Evolutionary conservation across 2,113 vertebrate genomes (phyloP).

Genomic region (Elephantulus edwardii): DNA sequence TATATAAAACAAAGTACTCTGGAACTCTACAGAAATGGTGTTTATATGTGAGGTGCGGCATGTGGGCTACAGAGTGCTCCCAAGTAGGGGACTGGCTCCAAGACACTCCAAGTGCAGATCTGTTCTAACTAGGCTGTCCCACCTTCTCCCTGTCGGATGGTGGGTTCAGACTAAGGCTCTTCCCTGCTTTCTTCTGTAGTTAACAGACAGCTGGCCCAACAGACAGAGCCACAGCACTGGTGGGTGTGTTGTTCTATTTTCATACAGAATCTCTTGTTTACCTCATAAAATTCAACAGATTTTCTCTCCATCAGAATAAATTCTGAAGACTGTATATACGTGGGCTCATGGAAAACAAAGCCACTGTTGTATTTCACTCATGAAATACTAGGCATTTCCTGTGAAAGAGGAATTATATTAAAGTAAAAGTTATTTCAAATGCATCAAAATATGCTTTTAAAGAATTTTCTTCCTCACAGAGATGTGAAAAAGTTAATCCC

Average conservation of each 20-base stretch:
- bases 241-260: conserved; percentile 8
- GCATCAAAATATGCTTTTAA: not conserved
- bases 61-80: not conserved
- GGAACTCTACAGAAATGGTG: not conserved
- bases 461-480: not conserved
- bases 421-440: not conserved
- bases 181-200: not conserved
- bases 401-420: not conserved
- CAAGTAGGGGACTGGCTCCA: not conserved
- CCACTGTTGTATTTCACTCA: not conserved
- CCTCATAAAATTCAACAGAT: not conserved
- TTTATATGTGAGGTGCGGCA: not conserved
- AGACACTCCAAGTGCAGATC: no score
- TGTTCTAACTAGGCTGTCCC: not conserved
- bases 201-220: not conserved
- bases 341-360: not conserved
- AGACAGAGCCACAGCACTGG: not conserved
- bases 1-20: not conserved
- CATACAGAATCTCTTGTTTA: not conserved
- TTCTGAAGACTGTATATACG: not conserved
- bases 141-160: not conserved
- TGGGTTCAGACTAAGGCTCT: not conserved
- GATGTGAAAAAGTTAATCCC: not conserved
- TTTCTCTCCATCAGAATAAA: conserved; percentile 1
- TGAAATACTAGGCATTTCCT: not conserved